A percentile compares a stretch with the other conserved stretches of the same genome.
Conservation (phyloP, 2,888 invertebrate species). For the Eugnorisma glareosa region DNA sequence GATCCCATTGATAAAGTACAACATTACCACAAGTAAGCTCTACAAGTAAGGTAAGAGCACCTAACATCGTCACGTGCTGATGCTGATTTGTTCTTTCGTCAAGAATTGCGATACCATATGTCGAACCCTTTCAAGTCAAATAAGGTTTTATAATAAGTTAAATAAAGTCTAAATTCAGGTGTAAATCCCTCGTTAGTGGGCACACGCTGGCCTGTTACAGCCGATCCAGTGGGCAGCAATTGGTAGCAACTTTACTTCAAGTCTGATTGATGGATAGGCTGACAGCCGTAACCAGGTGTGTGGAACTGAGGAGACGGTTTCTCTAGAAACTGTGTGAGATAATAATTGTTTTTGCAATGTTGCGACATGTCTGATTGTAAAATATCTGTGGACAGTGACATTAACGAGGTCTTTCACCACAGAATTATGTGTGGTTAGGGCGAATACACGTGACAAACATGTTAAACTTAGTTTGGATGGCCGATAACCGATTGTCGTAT, state of each 20-base stretch:
- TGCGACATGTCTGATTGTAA: constrained; percentile 64
- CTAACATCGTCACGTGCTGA: constrained; percentile 79
- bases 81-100: constrained; percentile 80
- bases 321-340: constrained; percentile 79
- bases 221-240: constrained; percentile 79
- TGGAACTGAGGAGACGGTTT: constrained; percentile 74
- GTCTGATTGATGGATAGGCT: constrained; percentile 84
- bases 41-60: constrained; percentile 76
- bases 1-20: constrained; percentile 75
- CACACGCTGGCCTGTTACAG: constrained; percentile 77
- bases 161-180: constrained; percentile 73
- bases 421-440: constrained; percentile 67
- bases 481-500: constrained; percentile 32
- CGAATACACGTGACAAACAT: constrained; percentile 46
- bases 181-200: constrained; percentile 52
- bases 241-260: constrained; percentile 80
- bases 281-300: constrained; percentile 82
- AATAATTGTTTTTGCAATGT: constrained; percentile 73
- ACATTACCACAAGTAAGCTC: constrained; percentile 67
- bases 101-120: constrained; percentile 73
- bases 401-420: constrained; percentile 67
- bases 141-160: constrained; percentile 57
- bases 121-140: constrained; percentile 60
- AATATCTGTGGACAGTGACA: constrained; percentile 58
- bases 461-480: constrained; percentile 36